phyloP scores from a whole-genome alignment of 2,888 invertebrate genomes.

The Eustalomyia histrio region DNA sequence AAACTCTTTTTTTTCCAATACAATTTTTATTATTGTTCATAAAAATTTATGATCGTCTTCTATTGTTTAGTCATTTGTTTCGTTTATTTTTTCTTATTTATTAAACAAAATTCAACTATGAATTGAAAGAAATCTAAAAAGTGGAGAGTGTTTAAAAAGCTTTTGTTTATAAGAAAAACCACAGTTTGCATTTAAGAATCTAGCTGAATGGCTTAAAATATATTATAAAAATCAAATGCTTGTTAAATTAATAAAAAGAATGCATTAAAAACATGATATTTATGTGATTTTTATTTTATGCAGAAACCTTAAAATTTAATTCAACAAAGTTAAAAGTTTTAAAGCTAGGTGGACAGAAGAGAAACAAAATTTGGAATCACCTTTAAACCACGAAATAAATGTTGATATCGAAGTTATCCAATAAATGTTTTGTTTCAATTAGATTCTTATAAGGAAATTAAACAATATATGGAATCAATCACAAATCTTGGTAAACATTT shows the following conservation, averaged over 20 bases:
- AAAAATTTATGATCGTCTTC: neutral
- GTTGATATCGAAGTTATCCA: too few relatives aligned
- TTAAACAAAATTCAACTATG: slow-evolving; percentile 48
- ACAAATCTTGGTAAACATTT: too few relatives aligned
- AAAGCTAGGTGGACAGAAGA: too few relatives aligned
- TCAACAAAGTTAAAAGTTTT: too few relatives aligned
- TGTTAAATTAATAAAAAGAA: slow-evolving; percentile 40
- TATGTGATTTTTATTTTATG: neutral
- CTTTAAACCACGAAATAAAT: too few relatives aligned
- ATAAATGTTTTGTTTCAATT: too few relatives aligned
- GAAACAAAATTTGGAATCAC: too few relatives aligned
- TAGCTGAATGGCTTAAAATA: slow-evolving; percentile 35
- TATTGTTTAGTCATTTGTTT: slow-evolving; percentile 8
- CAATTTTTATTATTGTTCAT: neutral
- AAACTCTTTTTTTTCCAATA: neutral
- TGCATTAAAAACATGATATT: slow-evolving; percentile 27
- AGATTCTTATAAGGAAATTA: too few relatives aligned
- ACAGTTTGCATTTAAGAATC: slow-evolving; percentile 54
- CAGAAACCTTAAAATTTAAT: too few relatives aligned
- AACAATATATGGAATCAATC: too few relatives aligned
- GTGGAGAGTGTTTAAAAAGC: slow-evolving; percentile 35
- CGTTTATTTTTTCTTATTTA: slow-evolving; percentile 19
- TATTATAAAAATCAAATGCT: slow-evolving; percentile 41
- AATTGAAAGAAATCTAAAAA: slow-evolving; percentile 43
- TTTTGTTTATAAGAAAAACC: slow-evolving; percentile 12